Base-by-base conservation (phyloP, 2,113 vertebrate species). In the Cottus gobio region DNA sequence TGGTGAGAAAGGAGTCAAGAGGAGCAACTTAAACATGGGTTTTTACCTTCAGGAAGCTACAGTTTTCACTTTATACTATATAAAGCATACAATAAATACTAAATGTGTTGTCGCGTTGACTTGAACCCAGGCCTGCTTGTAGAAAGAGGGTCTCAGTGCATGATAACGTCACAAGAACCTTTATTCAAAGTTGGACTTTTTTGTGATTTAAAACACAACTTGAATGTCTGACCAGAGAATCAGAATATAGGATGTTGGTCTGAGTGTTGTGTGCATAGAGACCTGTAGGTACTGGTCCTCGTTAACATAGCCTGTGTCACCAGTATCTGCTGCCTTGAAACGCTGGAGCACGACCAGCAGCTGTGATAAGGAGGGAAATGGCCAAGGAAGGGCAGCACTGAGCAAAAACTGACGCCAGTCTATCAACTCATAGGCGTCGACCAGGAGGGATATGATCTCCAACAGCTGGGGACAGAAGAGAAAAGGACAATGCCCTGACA, bases 361-460 rank as follows among this genome's bases (percentile, higher is more conserved):
- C 2, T 98, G 94, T 16, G 72, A 79, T 72, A 95, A 83, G 30
- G 95, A 92, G 0, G 97, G 97, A 15, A 94, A 66, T 1, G 96
- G 96, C 97, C 97, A 99, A 0, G 97, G 97, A 65, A 95, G 91
- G 0, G 97, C 93, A 24, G 94, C 93, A 37, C 94, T 92, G 71
- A 97, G 90, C 63, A 99, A 84, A 84, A 98, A 98, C 34, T 83
- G 94, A 39, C 91, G 93, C 96, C 97, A 99, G 91, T 99, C 95
- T 44, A 95, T 78, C 2, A 95, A 70, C 56, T 96, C 95, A 0
- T 80, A 90, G 31, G 90, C 87, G 12, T 89, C 90, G 6, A 76
- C 88, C 50, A 97, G 83, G 42, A 92, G 77, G 26, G 91, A 91
- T 13, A 95, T 90, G 39, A 97, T 70, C 61, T 95, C 95, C 81